Conservation (phyloP, 1,140 invertebrate species). For the Bombus impatiens region DNA sequence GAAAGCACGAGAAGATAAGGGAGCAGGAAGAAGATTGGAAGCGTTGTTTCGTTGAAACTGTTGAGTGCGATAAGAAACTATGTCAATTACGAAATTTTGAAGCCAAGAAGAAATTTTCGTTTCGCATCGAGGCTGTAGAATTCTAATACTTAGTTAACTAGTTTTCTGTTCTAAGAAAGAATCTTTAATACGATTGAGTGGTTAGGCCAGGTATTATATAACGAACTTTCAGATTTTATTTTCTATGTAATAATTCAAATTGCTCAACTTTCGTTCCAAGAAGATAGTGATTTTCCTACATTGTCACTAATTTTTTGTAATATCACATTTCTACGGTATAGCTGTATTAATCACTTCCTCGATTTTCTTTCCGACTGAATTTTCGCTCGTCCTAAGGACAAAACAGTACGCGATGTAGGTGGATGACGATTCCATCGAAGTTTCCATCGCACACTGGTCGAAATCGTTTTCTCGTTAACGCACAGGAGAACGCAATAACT, state of each 20-base stretch:
- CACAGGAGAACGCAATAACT: conserved; percentile 63
- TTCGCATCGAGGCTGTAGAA: neutral
- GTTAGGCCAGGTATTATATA: neutral
- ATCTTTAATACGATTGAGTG: neutral
- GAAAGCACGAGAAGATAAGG: conserved; percentile 11
- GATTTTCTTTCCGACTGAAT: neutral
- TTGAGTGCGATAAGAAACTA: neutral
- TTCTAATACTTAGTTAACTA: neutral
- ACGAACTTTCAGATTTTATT: neutral
- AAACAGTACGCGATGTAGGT: neutral
- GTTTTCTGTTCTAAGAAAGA: neutral
- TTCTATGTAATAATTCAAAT: neutral
- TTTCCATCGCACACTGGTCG: conserved; percentile 13
- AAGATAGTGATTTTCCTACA: too few relatives aligned
- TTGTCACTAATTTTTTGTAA: too few relatives aligned
- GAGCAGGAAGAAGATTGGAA: neutral
- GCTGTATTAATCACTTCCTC: neutral
- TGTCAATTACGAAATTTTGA: neutral
- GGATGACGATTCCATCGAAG: conserved; percentile 8
- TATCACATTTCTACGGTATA: too few relatives aligned
- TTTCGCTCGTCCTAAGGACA: neutral
- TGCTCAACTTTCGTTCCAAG: neutral
- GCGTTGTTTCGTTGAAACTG: neutral
- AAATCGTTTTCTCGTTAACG: conserved; percentile 78
- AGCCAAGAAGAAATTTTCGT: neutral